Conservation (phyloP, 1,140 invertebrate genomes). For the Solenopsis invicta region DNA sequence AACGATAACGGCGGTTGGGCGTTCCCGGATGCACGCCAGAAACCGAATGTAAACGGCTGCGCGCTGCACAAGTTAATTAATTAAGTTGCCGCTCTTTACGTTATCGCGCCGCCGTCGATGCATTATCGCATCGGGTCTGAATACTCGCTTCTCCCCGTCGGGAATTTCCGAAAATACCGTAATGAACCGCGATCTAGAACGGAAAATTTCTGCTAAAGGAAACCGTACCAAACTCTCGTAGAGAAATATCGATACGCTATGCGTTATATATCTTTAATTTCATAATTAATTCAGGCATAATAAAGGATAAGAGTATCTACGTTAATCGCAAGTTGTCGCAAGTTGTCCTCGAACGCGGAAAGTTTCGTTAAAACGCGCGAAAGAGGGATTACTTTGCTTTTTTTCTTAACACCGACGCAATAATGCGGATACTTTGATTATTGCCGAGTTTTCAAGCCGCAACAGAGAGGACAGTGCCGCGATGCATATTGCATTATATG, state of each 20-base stretch:
- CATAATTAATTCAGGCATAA: conserved; percentile 10
- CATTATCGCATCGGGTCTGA: conserved; percentile 41
- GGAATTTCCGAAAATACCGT: conserved; percentile 20
- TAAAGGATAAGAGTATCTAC: neutral
- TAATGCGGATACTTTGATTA: conserved; percentile 22
- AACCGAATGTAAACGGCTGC: conserved; percentile 80
- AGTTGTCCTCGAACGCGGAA: neutral
- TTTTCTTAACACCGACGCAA: neutral
- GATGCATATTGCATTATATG: conserved; percentile 17
- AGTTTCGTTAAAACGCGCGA: neutral
- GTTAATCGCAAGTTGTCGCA: neutral
- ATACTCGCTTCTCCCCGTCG: neutral
- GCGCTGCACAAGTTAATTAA: conserved; percentile 81
- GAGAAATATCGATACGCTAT: neutral
- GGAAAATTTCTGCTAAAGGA: conserved; percentile 8
- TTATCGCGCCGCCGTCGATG: conserved; percentile 33
- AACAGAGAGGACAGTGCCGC: neutral
- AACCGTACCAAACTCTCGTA: neutral
- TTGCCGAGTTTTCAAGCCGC: neutral
- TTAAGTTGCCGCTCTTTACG: conserved; percentile 74
- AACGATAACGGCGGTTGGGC: conserved; percentile 74
- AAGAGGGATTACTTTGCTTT: neutral
- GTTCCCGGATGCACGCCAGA: conserved; percentile 65
- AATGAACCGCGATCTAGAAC: neutral
- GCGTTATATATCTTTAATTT: neutral